phyloP scores from a whole-genome alignment of 2,797 vertebrate species.

The Poecilia gillii region DNA sequence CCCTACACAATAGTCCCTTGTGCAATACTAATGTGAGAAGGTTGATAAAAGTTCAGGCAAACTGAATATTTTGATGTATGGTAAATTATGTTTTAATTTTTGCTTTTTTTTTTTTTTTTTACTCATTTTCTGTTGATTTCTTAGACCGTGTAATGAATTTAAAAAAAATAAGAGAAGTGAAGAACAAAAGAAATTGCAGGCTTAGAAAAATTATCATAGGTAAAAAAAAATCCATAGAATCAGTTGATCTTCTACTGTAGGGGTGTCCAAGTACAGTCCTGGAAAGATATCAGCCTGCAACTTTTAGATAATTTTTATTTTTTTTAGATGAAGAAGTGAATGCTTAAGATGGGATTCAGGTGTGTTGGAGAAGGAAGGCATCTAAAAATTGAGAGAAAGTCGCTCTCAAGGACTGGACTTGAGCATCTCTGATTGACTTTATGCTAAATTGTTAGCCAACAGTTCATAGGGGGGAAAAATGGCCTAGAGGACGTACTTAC shows the following conservation, averaged over 20 bases:
- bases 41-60: not conserved
- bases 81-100: not conserved
- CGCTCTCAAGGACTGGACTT: too few relatives aligned
- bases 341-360: too few relatives aligned
- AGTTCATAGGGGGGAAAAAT: slow-evolving; percentile 4
- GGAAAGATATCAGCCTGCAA: too few relatives aligned
- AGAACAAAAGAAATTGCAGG: not conserved
- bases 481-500: slow-evolving; percentile 80
- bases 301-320: too few relatives aligned
- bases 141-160: not conserved
- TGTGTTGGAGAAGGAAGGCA: too few relatives aligned
- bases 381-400: too few relatives aligned
- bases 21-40: not conserved
- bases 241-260: not conserved
- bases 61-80: not conserved
- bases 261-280: too few relatives aligned
- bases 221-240: not conserved
- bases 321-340: too few relatives aligned
- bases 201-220: not conserved
- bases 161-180: not conserved
- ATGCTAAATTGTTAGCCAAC: not conserved
- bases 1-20: not conserved
- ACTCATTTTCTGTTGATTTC: not conserved
- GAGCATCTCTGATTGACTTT: too few relatives aligned
- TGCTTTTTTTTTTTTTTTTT: not conserved